These are phyloP conservation scores for Sebastes oblongus DNA, from an alignment of 2,797 vertebrate genomes.

Conservation along the genomic window DNA sequence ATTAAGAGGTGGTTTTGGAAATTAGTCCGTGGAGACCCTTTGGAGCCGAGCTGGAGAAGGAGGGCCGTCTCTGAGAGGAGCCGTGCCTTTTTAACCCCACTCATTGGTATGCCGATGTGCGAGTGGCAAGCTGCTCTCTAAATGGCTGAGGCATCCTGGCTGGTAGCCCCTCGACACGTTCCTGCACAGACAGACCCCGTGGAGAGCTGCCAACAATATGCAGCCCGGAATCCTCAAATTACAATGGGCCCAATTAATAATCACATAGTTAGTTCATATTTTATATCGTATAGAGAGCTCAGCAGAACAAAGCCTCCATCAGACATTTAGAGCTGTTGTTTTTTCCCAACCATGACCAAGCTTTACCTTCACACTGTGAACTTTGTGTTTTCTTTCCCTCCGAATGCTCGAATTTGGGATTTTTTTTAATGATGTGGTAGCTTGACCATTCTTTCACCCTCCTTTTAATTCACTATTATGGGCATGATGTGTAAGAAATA, in stretches of 20 bases:
- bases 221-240: slow-evolving; percentile 97
- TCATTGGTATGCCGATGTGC: slow-evolving; percentile 99
- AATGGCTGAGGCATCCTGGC: slow-evolving; percentile 97
- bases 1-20: slow-evolving; percentile 99
- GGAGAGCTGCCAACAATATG: slow-evolving; percentile 98
- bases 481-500: slow-evolving; percentile 73
- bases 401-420: slow-evolving; percentile 61
- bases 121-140: slow-evolving; percentile 96
- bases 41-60: slow-evolving; percentile 95
- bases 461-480: slow-evolving; percentile 73
- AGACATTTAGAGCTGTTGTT: slow-evolving; percentile 78
- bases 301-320: slow-evolving; percentile 85
- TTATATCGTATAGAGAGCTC: slow-evolving; percentile 88
- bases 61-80: slow-evolving; percentile 97
- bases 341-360: slow-evolving; percentile 71
- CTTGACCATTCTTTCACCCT: slow-evolving; percentile 74
- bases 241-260: slow-evolving; percentile 99
- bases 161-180: slow-evolving; percentile 94
- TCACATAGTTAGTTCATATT: slow-evolving; percentile 99
- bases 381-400: slow-evolving; percentile 68
- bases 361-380: slow-evolving; percentile 76
- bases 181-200: slow-evolving; percentile 96
- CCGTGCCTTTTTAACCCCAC: slow-evolving; percentile 99
- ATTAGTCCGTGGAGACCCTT: slow-evolving; percentile 99
- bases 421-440: slow-evolving; percentile 76